A percentile compares a stretch with the other conserved stretches of the same genome.
These are phyloP conservation scores for Laticauda laticaudata DNA, from an alignment of 2,113 vertebrate genomes.

Conservation along the genomic window DNA sequence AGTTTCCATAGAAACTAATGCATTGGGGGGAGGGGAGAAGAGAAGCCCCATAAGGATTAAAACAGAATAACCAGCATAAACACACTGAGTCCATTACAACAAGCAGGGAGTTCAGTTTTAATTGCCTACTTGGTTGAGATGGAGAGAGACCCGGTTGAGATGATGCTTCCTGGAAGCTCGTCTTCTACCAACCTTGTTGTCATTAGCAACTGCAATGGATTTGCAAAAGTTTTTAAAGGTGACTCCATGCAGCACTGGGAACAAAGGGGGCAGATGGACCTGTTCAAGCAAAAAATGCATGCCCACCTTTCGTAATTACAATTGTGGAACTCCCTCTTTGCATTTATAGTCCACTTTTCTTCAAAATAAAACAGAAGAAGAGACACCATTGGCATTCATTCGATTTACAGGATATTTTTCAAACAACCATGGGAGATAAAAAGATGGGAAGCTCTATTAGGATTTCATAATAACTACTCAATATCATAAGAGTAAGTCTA, in stretches of 20 bases:
- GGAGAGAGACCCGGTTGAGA: background rate
- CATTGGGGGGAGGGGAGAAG: background rate
- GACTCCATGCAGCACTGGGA: background rate
- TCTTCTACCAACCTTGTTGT: background rate
- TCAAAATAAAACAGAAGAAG: background rate
- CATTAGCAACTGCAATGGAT: background rate
- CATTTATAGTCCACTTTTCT: background rate
- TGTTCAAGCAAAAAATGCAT: background rate
- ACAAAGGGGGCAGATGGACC: background rate
- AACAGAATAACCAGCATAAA: background rate
- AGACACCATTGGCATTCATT: background rate
- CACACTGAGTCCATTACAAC: background rate
- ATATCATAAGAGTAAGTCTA: too few relatives aligned
- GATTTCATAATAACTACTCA: background rate
- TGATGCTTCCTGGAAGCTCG: background rate
- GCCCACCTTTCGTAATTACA: background rate
- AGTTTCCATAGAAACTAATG: slow-evolving; percentile 38
- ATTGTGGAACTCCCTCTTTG: background rate
- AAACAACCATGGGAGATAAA: background rate
- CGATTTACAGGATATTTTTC: background rate
- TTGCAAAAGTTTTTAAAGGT: background rate
- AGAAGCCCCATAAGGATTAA: background rate
- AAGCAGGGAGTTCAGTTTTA: background rate
- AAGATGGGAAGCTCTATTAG: background rate
- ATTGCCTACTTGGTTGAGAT: background rate